Evolutionary conservation across 2,888 invertebrate genomes (phyloP).

Genomic region (Drosophila siamana): DNA sequence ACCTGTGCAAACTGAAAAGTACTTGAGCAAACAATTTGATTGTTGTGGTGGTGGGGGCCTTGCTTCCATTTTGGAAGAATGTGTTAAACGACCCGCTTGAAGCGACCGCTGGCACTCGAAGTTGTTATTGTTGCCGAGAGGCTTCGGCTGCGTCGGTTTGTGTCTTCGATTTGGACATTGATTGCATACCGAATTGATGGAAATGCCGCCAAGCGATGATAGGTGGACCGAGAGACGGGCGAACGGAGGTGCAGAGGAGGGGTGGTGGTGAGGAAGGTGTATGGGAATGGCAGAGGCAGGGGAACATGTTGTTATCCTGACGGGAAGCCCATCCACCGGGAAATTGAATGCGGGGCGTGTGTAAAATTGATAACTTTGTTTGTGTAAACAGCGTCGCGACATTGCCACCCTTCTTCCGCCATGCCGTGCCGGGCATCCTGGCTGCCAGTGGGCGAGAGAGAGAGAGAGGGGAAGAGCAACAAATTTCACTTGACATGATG

Average conservation of each 20-base stretch:
- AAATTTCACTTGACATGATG: slow-evolving; percentile 69
- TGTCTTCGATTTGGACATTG: slow-evolving; percentile 81
- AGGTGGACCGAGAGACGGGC: not conserved
- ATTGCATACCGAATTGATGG: slow-evolving; percentile 83
- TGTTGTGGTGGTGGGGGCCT: not conserved
- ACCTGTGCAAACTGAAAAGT: slow-evolving; percentile 31
- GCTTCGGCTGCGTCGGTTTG: slow-evolving; percentile 67
- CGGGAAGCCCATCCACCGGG: slow-evolving; percentile 58
- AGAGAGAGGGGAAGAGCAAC: slow-evolving; percentile 34
- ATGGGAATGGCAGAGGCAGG: slow-evolving; percentile 24
- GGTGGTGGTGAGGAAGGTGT: slow-evolving; percentile 14
- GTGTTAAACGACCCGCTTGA: slow-evolving; percentile 38
- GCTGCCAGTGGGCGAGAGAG: not conserved
- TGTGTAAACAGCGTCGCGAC: slow-evolving; percentile 80
- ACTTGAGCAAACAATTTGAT: slow-evolving; percentile 8
- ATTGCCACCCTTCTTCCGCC: slow-evolving; percentile 38
- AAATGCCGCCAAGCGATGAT: slow-evolving; percentile 50
- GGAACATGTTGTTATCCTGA: slow-evolving; percentile 60
- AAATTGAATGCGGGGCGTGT: slow-evolving; percentile 70
- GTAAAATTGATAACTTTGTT: slow-evolving; percentile 80
- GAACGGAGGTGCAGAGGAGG: not conserved
- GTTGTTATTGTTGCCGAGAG: slow-evolving; percentile 59
- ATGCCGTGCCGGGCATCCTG: not conserved
- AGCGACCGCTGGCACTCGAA: slow-evolving; percentile 32
- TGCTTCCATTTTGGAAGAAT: slow-evolving; percentile 15